A percentile compares a stretch with the other conserved stretches of the same genome.
Evolutionary conservation across 2,888 invertebrate species (phyloP).

Genomic region (Nephrotoma flavescens): DNA sequence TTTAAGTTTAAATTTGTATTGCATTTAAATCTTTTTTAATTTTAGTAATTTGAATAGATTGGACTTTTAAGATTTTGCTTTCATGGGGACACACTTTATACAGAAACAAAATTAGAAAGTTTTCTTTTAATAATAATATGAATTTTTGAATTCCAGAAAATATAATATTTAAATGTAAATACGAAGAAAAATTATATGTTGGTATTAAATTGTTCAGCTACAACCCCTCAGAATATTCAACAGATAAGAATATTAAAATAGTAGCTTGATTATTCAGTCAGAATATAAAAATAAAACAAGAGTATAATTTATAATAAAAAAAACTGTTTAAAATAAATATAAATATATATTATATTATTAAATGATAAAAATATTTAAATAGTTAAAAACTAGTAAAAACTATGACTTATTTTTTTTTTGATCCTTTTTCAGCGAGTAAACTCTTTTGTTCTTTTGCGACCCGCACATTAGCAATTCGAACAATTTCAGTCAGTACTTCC

Average conservation of each 20-base stretch:
- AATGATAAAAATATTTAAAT: neutral
- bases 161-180: neutral
- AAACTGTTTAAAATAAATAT: neutral
- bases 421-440: neutral
- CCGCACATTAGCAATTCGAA: conserved; percentile 7
- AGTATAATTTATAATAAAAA: too few species aligned
- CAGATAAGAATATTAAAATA: neutral
- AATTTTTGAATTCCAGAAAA: neutral
- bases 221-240: neutral
- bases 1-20: neutral
- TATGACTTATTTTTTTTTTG: neutral
- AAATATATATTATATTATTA: neutral
- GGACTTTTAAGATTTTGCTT: neutral
- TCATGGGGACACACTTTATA: neutral
- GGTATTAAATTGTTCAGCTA: neutral
- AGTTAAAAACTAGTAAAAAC: neutral
- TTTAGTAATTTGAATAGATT: neutral
- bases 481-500: conserved; percentile 20
- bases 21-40: neutral
- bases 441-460: conserved; percentile 3
- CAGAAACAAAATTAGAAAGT: neutral
- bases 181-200: neutral
- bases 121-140: neutral
- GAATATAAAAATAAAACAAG: too few species aligned
- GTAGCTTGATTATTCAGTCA: too few species aligned